phyloP scores from a whole-genome alignment of 2,113 vertebrate genomes.

The Heloderma charlesbogerti region DNA sequence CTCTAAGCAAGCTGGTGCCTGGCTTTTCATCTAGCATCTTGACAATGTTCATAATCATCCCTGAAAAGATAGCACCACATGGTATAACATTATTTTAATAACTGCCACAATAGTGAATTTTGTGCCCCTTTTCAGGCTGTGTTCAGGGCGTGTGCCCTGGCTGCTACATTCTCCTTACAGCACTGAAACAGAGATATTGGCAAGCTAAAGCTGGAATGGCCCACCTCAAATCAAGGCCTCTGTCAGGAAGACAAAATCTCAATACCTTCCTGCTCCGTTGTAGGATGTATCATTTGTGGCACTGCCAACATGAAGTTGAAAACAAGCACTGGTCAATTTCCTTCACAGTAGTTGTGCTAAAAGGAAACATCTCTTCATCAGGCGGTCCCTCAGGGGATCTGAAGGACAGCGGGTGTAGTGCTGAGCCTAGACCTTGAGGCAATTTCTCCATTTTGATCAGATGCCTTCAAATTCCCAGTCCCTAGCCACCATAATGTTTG shows the following conservation, averaged over 20 bases:
- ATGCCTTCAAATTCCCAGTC: slow-evolving; percentile 46
- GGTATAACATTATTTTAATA: neutral
- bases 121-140: neutral
- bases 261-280: rapidly evolving
- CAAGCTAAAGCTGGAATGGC: neutral
- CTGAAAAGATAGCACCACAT: neutral
- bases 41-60: neutral
- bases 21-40: neutral
- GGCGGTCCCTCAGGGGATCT: neutral
- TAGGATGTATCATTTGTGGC: neutral
- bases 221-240: neutral
- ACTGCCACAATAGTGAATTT: no score
- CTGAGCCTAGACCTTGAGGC: neutral
- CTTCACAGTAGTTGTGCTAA: slow-evolving; percentile 32
- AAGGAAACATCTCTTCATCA: slow-evolving; percentile 26
- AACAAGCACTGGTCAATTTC: neutral
- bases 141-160: neutral
- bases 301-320: neutral
- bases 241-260: neutral
- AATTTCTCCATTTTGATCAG: slow-evolving; percentile 24
- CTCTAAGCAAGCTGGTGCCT: neutral
- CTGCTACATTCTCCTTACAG: neutral
- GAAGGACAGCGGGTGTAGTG: neutral
- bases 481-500: slow-evolving; percentile 33
- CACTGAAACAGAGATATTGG: neutral